A percentile compares a stretch with the other conserved stretches of the same genome.
Conservation (phyloP, 2,888 invertebrate genomes). For the Drepanosiphum platanoidis region DNA sequence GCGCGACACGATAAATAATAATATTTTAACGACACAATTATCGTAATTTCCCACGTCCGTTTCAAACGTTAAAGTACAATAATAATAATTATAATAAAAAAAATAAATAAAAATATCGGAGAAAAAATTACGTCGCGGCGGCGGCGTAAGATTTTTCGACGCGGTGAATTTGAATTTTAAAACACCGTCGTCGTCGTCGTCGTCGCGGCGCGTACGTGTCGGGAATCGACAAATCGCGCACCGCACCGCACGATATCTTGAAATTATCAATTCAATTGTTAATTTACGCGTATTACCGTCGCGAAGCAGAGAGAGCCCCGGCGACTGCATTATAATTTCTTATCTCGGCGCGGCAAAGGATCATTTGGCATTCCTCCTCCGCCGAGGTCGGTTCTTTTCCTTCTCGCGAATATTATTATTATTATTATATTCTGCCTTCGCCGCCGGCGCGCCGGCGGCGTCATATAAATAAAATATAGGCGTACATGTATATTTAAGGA, state of each 20-base stretch:
- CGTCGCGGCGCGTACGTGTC: conserved; percentile 2
- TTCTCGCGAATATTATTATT: neutral
- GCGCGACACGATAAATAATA: too few species aligned
- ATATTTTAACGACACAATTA: too few species aligned
- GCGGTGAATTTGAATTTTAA: conserved; percentile 8
- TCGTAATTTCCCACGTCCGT: too few species aligned
- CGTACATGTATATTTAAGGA: neutral
- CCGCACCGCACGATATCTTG: neutral
- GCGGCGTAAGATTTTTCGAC: neutral
- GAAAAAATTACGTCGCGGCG: too few species aligned
- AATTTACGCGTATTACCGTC: neutral
- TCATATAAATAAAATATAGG: too few species aligned
- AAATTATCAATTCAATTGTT: conserved; percentile 12
- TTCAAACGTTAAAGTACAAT: too few species aligned
- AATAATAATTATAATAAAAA: too few species aligned
- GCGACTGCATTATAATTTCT: neutral
- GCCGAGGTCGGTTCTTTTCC: neutral
- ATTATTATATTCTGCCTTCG: too few species aligned
- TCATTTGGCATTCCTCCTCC: neutral
- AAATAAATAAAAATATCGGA: too few species aligned
- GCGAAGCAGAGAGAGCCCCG: neutral
- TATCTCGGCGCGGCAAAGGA: neutral
- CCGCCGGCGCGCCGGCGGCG: too few species aligned
- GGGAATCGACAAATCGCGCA: neutral
- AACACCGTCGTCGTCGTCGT: too few species aligned